A percentile compares a stretch with the other conserved stretches of the same genome.
Evolutionary conservation across 2,888 invertebrate species (phyloP).

Genomic region (Blastobasis lacticolella): DNA sequence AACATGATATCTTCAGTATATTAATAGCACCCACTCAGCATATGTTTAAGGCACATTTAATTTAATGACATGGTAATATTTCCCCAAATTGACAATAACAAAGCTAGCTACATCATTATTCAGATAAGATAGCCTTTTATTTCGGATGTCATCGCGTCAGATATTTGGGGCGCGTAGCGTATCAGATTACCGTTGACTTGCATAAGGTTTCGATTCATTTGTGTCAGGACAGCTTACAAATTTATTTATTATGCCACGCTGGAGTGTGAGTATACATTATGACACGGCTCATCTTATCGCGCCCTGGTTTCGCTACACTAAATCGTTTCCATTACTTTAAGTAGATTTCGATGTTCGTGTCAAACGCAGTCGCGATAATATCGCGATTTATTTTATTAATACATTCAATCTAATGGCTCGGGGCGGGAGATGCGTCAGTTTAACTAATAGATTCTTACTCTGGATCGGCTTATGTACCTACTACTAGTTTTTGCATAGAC

Average conservation of each 20-base stretch:
- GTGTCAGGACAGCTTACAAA: background rate
- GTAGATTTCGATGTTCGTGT: constrained; percentile 71
- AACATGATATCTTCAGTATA: too few species aligned
- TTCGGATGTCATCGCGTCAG: constrained; percentile 1
- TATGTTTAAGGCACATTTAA: too few species aligned
- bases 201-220: too few species aligned
- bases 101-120: background rate
- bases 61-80: too few species aligned
- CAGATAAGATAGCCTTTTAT: background rate
- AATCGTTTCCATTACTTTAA: constrained; percentile 70
- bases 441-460: background rate
- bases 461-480: too few species aligned
- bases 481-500: too few species aligned
- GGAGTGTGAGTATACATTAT: background rate
- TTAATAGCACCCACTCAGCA: too few species aligned
- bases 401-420: constrained; percentile 54
- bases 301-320: constrained; percentile 53
- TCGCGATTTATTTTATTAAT: constrained; percentile 66
- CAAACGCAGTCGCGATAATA: constrained; percentile 64
- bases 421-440: constrained; percentile 18
- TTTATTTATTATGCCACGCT: background rate
- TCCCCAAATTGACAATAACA: too few species aligned
- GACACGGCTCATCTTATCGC: constrained; percentile 45
- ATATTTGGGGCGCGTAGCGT: background rate
- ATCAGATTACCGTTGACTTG: background rate